Percentiles rank a stretch among this genome's conserved stretches.
Conservation (phyloP, 1,140 invertebrate genomes). For the Listronotus bonariensis region DNA sequence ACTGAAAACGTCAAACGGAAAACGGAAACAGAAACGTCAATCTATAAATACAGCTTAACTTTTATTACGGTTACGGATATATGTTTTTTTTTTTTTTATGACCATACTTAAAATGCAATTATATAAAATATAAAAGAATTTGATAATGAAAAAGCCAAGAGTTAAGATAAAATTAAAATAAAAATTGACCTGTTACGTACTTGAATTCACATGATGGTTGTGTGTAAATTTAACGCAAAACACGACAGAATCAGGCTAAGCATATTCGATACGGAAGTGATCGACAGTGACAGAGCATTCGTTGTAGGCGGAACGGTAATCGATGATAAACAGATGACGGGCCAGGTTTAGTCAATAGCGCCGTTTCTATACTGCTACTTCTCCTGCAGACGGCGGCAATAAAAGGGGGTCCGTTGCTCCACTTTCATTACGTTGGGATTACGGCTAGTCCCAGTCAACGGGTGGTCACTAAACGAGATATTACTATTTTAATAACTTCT, state of each 20-base stretch:
- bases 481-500: conserved; percentile 38
- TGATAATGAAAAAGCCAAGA: not conserved
- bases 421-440: conserved; percentile 52
- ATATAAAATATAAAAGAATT: no score
- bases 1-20: no score
- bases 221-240: conserved; percentile 38
- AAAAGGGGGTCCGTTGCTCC: conserved; percentile 45
- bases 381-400: conserved; percentile 34
- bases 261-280: conserved; percentile 40
- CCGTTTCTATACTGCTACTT: conserved; percentile 32
- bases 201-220: conserved; percentile 31
- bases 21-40: no score
- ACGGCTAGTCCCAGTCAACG: conserved; percentile 47
- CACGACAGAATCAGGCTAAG: conserved; percentile 36
- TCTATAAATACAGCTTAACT: no score
- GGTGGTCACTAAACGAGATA: conserved; percentile 51
- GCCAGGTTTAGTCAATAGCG: conserved; percentile 48
- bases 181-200: conserved; percentile 19
- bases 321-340: conserved; percentile 55
- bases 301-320: conserved; percentile 53
- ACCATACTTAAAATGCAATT: no score
- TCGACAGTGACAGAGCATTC: conserved; percentile 48
- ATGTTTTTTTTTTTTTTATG: no score
- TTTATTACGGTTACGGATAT: no score
- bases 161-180: conserved; percentile 29